Conservation (phyloP, 2,113 vertebrate genomes). For the Caloenas nicobarica region DNA sequence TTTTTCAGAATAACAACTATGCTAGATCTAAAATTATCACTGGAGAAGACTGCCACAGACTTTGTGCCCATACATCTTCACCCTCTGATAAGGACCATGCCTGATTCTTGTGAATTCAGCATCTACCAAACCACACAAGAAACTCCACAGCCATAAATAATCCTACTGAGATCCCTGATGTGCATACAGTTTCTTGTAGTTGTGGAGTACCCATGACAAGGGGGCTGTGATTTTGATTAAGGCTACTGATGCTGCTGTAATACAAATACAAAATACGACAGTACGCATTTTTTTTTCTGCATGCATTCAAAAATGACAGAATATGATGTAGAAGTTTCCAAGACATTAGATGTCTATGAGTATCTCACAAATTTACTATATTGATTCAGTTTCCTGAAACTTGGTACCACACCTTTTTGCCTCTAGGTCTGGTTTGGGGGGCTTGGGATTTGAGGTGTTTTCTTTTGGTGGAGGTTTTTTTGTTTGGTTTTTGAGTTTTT, state of each 20-base stretch:
- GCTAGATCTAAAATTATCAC: not conserved
- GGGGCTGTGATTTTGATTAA: not conserved
- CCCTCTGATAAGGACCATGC: not conserved
- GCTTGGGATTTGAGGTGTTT: no score
- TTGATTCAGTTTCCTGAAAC: not conserved
- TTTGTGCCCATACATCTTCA: not conserved
- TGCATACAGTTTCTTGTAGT: not conserved
- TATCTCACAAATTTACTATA: not conserved
- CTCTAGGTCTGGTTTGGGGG: not conserved
- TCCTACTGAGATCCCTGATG: not conserved
- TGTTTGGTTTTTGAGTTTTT: rapidly evolving
- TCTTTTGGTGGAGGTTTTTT: no score
- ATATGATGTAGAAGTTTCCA: not conserved
- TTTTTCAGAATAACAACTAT: not conserved
- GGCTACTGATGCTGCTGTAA: not conserved
- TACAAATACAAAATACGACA: not conserved
- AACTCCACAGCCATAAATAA: not conserved
- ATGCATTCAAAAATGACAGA: not conserved
- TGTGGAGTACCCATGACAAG: not conserved
- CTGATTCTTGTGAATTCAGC: not conserved
- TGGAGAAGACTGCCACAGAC: not conserved
- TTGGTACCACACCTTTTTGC: not conserved
- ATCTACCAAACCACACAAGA: not conserved
- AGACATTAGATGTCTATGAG: not conserved
- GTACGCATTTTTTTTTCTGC: not conserved